phyloP scores from a whole-genome alignment of 2,888 invertebrate species.

The Drosophila hamatofila region DNA sequence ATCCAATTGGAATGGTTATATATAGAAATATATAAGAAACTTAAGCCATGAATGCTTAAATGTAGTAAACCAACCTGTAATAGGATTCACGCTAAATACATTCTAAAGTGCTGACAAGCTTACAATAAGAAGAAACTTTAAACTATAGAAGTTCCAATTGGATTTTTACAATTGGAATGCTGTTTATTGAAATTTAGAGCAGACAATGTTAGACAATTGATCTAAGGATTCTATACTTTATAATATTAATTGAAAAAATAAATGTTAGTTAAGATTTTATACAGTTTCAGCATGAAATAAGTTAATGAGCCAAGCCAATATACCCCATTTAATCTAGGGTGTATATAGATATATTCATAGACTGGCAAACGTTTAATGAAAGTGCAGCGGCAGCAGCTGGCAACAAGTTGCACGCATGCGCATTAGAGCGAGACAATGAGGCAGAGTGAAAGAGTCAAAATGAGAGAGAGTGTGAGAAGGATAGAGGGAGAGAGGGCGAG shows the following conservation, averaged over 20 bases:
- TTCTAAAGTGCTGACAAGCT: no score
- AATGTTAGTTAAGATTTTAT: no score
- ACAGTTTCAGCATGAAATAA: background rate
- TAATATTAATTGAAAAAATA: no score
- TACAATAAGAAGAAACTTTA: background rate
- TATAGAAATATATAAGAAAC: background rate
- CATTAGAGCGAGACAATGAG: conserved; percentile 50
- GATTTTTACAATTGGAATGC: background rate
- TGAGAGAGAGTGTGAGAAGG: conserved; percentile 9
- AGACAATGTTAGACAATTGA: background rate
- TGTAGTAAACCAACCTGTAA: no score
- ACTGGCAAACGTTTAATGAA: conserved; percentile 59
- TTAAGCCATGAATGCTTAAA: background rate
- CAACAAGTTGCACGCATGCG: conserved; percentile 79
- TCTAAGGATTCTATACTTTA: no score
- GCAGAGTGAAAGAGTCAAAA: conserved; percentile 8
- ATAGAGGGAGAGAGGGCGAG: no score
- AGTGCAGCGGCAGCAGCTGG: conserved; percentile 63
- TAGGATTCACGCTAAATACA: no score
- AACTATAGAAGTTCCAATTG: background rate
- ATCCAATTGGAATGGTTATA: background rate
- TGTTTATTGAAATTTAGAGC: background rate
- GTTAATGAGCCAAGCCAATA: background rate
- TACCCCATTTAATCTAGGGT: background rate
- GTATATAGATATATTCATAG: conserved; percentile 23